Conservation (phyloP, 2,797 vertebrate species). For the Synaphobranchus kaupii region DNA sequence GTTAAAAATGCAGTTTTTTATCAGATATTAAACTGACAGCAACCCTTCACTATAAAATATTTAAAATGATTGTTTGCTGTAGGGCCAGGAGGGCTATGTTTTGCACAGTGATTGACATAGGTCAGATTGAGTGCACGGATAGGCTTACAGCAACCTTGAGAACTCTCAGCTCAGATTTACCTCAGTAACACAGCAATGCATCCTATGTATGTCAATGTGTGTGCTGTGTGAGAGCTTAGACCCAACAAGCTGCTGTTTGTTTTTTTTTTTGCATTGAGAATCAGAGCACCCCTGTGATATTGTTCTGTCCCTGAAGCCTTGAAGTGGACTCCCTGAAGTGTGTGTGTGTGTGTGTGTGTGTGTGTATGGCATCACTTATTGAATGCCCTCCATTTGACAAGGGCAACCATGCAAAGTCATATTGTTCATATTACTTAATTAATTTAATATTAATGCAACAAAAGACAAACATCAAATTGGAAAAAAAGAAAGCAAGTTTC, state of each 20-base stretch:
- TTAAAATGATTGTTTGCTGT: conserved; percentile 10
- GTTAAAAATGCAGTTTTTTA: background rate
- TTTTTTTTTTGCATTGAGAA: background rate
- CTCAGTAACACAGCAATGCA: background rate
- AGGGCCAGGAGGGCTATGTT: background rate
- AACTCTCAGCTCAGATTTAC: background rate
- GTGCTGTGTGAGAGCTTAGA: background rate
- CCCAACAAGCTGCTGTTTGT: background rate
- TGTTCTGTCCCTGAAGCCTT: no score
- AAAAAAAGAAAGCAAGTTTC: no score
- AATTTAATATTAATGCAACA: no score
- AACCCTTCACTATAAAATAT: conserved; percentile 1
- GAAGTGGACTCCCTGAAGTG: background rate
- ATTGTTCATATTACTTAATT: no score
- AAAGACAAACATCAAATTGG: no score
- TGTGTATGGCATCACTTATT: no score
- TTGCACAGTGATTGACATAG: background rate
- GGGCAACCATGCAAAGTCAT: no score
- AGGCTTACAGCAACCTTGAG: background rate
- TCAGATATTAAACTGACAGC: background rate
- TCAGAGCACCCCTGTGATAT: background rate
- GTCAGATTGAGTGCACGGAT: background rate
- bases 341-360: background rate
- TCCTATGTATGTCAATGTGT: background rate
- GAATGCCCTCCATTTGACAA: no score